Base-by-base conservation (phyloP, 92 coral and sea anemone genomes). In the Phymanthus crucifer region DNA sequence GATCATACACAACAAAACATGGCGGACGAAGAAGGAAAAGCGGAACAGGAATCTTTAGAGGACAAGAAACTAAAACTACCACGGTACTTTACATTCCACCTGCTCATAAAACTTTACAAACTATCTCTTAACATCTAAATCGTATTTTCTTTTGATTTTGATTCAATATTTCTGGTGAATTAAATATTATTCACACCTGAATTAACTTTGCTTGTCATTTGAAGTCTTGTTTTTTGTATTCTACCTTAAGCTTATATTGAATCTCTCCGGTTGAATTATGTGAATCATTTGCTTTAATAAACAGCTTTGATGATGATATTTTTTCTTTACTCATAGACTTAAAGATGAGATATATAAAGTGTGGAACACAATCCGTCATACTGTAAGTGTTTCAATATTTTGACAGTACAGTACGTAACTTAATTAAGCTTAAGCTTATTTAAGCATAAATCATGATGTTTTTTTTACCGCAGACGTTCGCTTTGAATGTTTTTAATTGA, bases 1-100 rank as follows among this genome's bases (percentile, higher is more conserved):
- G 75, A 71, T 71, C 75, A 18, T 26, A 61, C 68, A 79, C 75
- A 79, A 78, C 83, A 78, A 78, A 79, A 79, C 73, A 79, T 79
- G 83, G 83, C 83, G 83, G 83, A 79, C 52, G 78, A 74, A n/a
- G 52, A 19, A 9, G 75, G 32, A 38, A 35, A 69, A 26, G 6
- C 35, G 0, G 73, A 68, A 57, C 74, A 68, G 3, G 69, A 79
- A 67, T 74, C 68, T 12, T 65, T 32, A 4, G 68, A 79, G 26
- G 83, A 68, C 50, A 37, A 79, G 57, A 31, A 79, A 69, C 27
- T 67, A 33, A 70, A 79, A 68, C 33, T 24, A 32, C 66, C 45
- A 67, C 69, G 83, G 83, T 79, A 79, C 0, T 43, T 6, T 35
- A 68, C 45, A 45, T 33, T 32, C 68, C 29, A 37, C 57, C 32